Conservation (phyloP, 1,140 invertebrate genomes). For the Dolichoris vasculosae region DNA sequence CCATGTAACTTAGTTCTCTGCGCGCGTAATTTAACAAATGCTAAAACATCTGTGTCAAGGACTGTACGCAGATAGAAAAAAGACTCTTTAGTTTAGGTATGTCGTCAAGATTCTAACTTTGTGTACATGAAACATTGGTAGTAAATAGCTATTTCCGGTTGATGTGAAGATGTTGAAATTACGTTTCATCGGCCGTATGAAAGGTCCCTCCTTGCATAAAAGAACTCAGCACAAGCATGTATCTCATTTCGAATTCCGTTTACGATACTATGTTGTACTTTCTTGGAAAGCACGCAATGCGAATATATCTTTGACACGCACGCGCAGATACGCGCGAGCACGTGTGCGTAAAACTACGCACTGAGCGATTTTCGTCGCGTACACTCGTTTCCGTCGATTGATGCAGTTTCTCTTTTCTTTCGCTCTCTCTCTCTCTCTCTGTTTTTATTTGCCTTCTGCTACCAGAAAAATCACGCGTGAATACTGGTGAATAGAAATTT, state of each 20-base stretch:
- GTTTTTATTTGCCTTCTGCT: not conserved
- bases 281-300: not conserved
- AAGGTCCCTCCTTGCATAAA: not conserved
- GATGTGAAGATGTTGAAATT: not conserved
- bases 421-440: not conserved
- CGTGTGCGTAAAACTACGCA: not conserved
- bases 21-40: not conserved
- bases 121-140: not conserved
- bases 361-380: conserved; percentile 40
- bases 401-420: not conserved
- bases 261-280: not conserved
- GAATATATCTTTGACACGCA: not conserved
- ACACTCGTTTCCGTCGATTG: conserved; percentile 41
- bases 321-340: no score
- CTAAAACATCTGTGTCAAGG: not conserved
- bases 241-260: conserved; percentile 36
- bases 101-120: not conserved
- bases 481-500: not conserved
- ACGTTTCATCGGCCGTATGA: not conserved
- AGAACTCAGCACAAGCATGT: not conserved
- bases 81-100: not conserved
- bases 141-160: not conserved
- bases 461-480: not conserved
- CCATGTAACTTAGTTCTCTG: not conserved
- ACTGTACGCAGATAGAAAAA: not conserved